Base-by-base conservation (phyloP, 2,113 vertebrate species). In the Amia ocellicauda region DNA sequence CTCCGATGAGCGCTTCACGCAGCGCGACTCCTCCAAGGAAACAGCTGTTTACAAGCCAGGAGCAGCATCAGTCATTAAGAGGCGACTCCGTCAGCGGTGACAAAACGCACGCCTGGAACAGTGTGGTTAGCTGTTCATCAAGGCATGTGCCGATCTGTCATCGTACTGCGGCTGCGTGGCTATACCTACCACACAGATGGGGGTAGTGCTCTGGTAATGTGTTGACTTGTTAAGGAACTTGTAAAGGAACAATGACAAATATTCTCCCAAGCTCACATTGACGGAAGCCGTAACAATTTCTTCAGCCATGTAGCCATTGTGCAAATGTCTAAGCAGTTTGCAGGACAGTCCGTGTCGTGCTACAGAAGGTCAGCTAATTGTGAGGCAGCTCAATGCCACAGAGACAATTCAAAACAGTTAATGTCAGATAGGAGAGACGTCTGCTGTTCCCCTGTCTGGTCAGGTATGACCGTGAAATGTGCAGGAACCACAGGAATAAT, bases 21-120 rank as follows among this genome's bases (percentile, higher is more conserved):
- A 9, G 56, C 50, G 3, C 28, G 5, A 36, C n/a, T 55, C 51
- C 62, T 43, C 51, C 3, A 8, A 55, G 31, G 42, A 27, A 63
- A 53, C 62, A 63, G 54, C 62, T 63, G 62, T 55, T 63, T 42
- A 11, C 51, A 40, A 41, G 31, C 29, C 7, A 16, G 41, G 20
- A 63, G 53, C 36, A 60, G 4, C 27, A 9, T 22, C 19, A 63
- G 49, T 45, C 52, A 63, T 63, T 63, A 63, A 63, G 28, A 41
- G 49, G 53, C 14, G 5, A 16, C 53, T 56, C 53, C 5, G 24
- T 55, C 52, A 36, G 26, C 14, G 60, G 28, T 29, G 45, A 16
- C 20, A 22, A 16, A n/a, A 3, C 28, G 28, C 22, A 13, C 47
- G 24, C 26, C 47, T 19, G 51, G 29, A 53, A 24, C 47, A 3